Conservation (phyloP, 2,797 vertebrate species). For the Sebastes itinus region DNA sequence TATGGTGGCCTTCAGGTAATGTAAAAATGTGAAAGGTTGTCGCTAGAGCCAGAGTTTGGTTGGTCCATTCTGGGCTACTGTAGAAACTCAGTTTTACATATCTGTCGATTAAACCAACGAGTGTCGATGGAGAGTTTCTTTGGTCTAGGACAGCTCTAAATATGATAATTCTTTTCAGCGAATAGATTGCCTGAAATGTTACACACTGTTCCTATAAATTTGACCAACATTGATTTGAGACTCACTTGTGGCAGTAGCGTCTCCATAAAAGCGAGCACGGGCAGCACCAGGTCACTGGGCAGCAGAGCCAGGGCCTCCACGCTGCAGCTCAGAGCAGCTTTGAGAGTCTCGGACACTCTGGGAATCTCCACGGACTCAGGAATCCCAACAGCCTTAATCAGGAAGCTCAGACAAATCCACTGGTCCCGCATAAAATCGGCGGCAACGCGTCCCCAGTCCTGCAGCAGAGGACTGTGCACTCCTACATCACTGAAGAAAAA, state of each 20-base stretch:
- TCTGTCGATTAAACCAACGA: too few relatives aligned
- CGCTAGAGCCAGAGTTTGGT: too few relatives aligned
- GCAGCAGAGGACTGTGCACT: constrained; percentile 72
- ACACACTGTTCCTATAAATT: not conserved
- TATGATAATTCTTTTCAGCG: too few relatives aligned
- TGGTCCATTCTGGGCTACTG: too few relatives aligned
- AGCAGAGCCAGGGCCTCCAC: constrained; percentile 87
- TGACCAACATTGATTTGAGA: not conserved
- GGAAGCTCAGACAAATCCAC: constrained; percentile 89
- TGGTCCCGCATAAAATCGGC: constrained; percentile 88
- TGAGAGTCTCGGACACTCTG: constrained; percentile 59
- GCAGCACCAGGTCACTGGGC: constrained; percentile 88
- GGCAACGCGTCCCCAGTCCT: constrained; percentile 90
- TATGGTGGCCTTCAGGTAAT: too few relatives aligned
- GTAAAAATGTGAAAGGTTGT: too few relatives aligned
- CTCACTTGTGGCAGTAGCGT: constrained; percentile 87
- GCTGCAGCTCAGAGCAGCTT: constrained; percentile 74
- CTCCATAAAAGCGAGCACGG: constrained; percentile 89
- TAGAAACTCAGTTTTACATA: too few relatives aligned
- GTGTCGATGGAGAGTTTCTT: too few relatives aligned
- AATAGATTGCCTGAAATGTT: too few relatives aligned
- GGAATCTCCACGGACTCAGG: constrained; percentile 37
- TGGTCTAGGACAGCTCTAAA: too few relatives aligned
- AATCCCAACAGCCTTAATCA: constrained; percentile 70
- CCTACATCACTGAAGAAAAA: constrained; percentile 72